These are phyloP conservation scores for Calephelis virginiensis DNA, from an alignment of 1,140 invertebrate genomes.

Conservation along the genomic window DNA sequence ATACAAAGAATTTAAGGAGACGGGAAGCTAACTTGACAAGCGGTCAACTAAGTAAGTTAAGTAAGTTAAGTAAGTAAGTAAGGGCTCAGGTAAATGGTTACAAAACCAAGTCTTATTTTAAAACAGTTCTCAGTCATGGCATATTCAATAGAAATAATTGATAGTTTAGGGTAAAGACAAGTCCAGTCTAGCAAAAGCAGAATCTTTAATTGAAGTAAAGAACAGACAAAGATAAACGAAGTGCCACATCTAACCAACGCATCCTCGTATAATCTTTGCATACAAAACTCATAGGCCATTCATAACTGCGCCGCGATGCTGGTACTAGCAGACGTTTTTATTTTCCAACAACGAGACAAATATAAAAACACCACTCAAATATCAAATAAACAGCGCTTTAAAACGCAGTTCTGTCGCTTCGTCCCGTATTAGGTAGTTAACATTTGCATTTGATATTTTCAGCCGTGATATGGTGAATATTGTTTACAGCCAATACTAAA, in stretches of 20 bases:
- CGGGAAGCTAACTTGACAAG: too few relatives aligned
- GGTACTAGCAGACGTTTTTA: constrained; percentile 69
- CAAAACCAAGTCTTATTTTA: too few relatives aligned
- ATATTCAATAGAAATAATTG: too few relatives aligned
- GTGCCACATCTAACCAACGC: constrained; percentile 40
- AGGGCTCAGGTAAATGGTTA: too few relatives aligned
- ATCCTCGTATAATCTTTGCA: constrained; percentile 35
- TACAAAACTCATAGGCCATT: constrained; percentile 58
- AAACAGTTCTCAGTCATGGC: too few relatives aligned
- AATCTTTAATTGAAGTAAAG: constrained; percentile 6
- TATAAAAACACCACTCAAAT: constrained; percentile 73
- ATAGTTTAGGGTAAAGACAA: too few relatives aligned
- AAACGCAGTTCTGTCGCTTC: constrained; percentile 55
- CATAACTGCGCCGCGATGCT: constrained; percentile 48
- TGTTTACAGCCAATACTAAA: neutral
- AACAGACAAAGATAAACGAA: constrained; percentile 2
- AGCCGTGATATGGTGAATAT: constrained; percentile 22
- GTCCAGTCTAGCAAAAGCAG: too few relatives aligned
- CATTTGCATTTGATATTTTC: constrained; percentile 70
- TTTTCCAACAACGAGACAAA: constrained; percentile 56
- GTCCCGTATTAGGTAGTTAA: constrained; percentile 72
- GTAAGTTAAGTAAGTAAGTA: too few relatives aligned
- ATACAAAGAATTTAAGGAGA: too few relatives aligned
- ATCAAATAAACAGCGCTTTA: constrained; percentile 67
- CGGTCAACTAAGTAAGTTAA: too few relatives aligned